phyloP scores from a whole-genome alignment of 2,888 invertebrate genomes.

The Clusia tigrina region DNA sequence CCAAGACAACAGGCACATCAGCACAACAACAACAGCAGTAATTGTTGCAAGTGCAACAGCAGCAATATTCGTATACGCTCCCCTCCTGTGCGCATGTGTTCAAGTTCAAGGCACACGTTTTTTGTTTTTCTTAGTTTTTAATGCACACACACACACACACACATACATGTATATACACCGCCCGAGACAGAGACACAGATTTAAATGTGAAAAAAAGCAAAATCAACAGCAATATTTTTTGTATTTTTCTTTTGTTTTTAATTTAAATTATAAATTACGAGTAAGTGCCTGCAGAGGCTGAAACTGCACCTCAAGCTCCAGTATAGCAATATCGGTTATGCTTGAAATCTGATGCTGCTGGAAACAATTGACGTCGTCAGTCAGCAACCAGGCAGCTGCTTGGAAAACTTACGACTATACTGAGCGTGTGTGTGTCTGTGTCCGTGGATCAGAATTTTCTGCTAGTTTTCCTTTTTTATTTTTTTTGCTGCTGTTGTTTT shows the following conservation, averaged over 20 bases:
- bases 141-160: no score
- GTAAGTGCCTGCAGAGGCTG: background rate
- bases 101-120: constrained; percentile 6
- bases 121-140: background rate
- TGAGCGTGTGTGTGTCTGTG: background rate
- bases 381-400: background rate
- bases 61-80: background rate
- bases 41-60: background rate
- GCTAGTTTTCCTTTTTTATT: background rate
- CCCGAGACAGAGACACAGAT: background rate
- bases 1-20: no score
- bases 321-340: constrained; percentile 4
- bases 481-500: background rate
- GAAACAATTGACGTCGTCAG: constrained; percentile 6
- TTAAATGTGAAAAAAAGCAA: background rate
- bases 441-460: background rate
- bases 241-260: background rate
- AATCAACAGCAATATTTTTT: background rate
- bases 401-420: background rate
- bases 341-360: constrained; percentile 8
- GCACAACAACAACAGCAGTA: no score
- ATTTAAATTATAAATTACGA: constrained; percentile 3
- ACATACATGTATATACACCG: background rate
- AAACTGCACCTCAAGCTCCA: background rate
- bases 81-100: background rate